Evolutionary conservation across 2,888 invertebrate species (phyloP), one percentile per base, ranked within the genome.

Genomic region (Machimus atricapillus): DNA sequence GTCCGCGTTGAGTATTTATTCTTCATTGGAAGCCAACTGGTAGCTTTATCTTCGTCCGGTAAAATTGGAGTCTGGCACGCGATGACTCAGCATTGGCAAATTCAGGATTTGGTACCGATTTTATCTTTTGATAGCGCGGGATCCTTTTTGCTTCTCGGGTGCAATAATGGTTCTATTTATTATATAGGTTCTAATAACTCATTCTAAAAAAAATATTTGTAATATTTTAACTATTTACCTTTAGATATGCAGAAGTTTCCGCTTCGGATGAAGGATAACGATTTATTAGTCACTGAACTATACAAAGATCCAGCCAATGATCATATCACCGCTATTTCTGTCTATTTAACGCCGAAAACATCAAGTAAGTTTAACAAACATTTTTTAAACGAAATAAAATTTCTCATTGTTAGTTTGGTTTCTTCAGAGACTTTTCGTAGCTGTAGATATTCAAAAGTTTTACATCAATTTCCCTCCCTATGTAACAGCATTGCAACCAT

Each of bases 41-140:
- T 99, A n/a, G 99, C 99, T 0, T 93, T 99, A 37, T 98, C 98
- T 74, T 96, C 96, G 2, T 95, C 96, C 8, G 98, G 98, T 6
- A 98, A 98, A 93, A 97, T 99, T 31, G 99, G 99, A 1, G 99
- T 99, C n/a, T 99, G 99, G 99, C 99, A 99, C 93, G 97, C 98
- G 0, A 98, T 98, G 96, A 98, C 98, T 0, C 98, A 98, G 90
- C 98, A 99, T 93, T 99, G 99, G 98, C 99, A 99, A 94, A 96
- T 98, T 73, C 98, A 98, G 92, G 98, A 99, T 92, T 97, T 99
- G 16, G 97, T 98, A 23, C 97, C 98, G 1, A 97, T 99, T 87
- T 96, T 98, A 9, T 98, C 98, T 0, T 98, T 98, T 91, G 99
- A 99, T 92, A 98, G 98, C 0, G 99, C 99, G 31, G 99, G 99